Conservation (phyloP, 2,797 vertebrate species). For the Paratrypauchen microcephalus region DNA sequence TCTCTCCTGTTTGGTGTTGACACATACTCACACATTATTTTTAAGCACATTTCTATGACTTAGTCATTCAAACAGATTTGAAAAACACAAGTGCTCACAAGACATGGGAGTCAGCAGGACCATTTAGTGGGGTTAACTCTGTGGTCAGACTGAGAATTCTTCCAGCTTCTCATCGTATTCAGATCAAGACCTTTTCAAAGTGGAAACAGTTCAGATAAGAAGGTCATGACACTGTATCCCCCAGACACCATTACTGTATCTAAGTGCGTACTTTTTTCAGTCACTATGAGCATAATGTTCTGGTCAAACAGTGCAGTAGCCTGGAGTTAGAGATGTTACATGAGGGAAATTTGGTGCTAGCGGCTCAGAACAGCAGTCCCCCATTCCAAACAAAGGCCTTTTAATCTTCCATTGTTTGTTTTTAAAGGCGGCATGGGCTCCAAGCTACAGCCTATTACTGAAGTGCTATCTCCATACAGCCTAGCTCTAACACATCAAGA, state of each 20-base stretch:
- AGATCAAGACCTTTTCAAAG: constrained; percentile 9
- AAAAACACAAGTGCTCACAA: not conserved
- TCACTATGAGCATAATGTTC: constrained; percentile 4
- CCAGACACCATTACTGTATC: not conserved
- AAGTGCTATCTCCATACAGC: not conserved
- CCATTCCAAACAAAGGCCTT: constrained; percentile 12
- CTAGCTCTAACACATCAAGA: constrained; percentile 2
- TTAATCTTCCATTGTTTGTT: constrained; percentile 17
- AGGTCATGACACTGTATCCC: not conserved
- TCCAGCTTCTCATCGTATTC: constrained; percentile 1
- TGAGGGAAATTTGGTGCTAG: constrained; percentile 1
- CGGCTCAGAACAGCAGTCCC: constrained; percentile 3
- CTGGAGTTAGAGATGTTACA: not conserved
- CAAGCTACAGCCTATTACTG: constrained; percentile 11
- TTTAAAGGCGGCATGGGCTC: constrained; percentile 10
- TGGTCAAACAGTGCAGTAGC: constrained; percentile 7
- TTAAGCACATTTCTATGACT: not conserved
- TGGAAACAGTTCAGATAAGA: constrained; percentile 3
- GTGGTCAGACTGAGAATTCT: constrained; percentile 1
- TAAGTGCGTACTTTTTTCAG: not conserved
- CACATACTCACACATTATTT: not conserved
- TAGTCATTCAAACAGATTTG: not conserved
- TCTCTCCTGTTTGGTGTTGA: not conserved
- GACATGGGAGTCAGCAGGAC: not conserved
- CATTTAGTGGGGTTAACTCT: constrained; percentile 8